phyloP scores from a whole-genome alignment of 2,113 vertebrate genomes.

The Dryoscopus gambensis region DNA sequence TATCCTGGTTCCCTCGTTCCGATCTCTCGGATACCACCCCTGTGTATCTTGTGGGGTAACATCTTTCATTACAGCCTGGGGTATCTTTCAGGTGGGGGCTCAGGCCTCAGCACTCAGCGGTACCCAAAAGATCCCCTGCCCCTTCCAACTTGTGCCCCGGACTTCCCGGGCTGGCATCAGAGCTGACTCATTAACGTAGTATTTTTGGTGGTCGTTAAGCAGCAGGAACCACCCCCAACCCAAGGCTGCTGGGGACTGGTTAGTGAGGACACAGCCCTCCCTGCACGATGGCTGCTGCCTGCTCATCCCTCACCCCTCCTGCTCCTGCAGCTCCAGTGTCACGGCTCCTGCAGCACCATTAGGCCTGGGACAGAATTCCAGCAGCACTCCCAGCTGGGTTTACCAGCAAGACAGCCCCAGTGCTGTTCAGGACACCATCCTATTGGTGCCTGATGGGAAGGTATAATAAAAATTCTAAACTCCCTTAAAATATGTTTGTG shows the following conservation, averaged over 20 bases:
- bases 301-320: too few relatives aligned
- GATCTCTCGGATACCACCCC: rapidly evolving
- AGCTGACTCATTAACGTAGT: not conserved
- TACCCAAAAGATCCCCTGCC: not conserved
- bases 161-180: not conserved
- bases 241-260: rapidly evolving
- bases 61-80: not conserved
- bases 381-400: rapidly evolving
- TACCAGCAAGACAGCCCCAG: rapidly evolving
- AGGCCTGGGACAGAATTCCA: not conserved
- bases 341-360: rapidly evolving
- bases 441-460: not conserved
- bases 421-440: not conserved
- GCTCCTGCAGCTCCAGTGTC: not conserved
- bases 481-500: not conserved
- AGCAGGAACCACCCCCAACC: not conserved
- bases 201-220: not conserved
- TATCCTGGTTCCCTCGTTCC: too few relatives aligned
- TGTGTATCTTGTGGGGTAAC: not conserved
- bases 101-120: not conserved
- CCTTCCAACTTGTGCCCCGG: not conserved
- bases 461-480: not conserved
- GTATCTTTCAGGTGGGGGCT: not conserved
- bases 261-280: not conserved
- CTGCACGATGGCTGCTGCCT: rapidly evolving